Percentiles rank a stretch among this genome's conserved stretches.
phyloP scores from a whole-genome alignment of 2,113 vertebrate species.

The Podilymbus podiceps region DNA sequence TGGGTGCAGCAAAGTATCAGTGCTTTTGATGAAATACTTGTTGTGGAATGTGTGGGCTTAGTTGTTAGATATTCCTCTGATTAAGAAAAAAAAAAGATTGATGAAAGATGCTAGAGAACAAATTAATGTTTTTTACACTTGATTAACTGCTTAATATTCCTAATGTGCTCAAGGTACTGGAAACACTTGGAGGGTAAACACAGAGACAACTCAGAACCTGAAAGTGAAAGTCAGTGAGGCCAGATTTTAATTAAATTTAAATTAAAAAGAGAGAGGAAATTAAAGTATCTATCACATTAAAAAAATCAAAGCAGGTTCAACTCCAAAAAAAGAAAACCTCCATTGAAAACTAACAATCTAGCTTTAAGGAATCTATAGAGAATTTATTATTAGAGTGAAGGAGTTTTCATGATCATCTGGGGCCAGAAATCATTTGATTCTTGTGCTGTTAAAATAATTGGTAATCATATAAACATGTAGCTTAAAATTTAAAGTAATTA shows the following conservation, averaged over 20 bases:
- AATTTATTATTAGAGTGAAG: not conserved
- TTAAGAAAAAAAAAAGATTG: constrained; percentile 31
- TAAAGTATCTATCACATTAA: constrained; percentile 30
- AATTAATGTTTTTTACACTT: constrained; percentile 64
- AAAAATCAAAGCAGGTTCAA: not conserved
- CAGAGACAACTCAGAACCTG: constrained; percentile 13
- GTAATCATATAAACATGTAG: not conserved
- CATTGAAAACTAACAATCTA: not conserved
- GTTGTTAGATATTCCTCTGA: constrained; percentile 5
- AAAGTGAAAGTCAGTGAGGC: constrained; percentile 40
- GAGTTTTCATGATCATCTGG: not conserved
- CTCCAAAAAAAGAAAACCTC: not conserved
- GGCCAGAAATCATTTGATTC: not conserved
- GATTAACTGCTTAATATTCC: constrained; percentile 69
- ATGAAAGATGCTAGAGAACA: constrained; percentile 13
- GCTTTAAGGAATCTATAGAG: not conserved
- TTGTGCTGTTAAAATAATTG: not conserved
- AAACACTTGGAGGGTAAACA: constrained; percentile 57
- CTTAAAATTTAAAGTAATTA: not conserved
- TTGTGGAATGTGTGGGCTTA: not conserved
- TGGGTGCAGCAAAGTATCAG: not conserved
- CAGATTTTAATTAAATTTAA: constrained; percentile 65
- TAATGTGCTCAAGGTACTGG: constrained; percentile 40
- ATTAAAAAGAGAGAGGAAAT: constrained; percentile 61
- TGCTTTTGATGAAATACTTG: constrained; percentile 19